phyloP scores from a whole-genome alignment of 2,888 invertebrate genomes.

The Zelleria hepariella region DNA sequence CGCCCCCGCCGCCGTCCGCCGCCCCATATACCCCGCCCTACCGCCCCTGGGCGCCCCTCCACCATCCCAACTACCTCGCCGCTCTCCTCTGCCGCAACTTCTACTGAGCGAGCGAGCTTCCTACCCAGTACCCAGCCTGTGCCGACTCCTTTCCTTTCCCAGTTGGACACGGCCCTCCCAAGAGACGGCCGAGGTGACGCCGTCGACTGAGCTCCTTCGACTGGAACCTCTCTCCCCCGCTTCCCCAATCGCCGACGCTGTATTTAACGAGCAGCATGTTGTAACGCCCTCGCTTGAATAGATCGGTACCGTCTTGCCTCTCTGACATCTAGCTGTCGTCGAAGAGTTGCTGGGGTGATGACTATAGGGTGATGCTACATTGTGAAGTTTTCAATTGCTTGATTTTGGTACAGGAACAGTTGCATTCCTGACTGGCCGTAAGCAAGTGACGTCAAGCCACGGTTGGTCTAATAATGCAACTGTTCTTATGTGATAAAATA shows the following conservation, averaged over 20 bases:
- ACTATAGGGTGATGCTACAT: too few species aligned
- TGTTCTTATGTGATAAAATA: too few species aligned
- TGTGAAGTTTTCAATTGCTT: too few species aligned
- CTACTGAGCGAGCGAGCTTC: conserved; percentile 39
- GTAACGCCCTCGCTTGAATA: too few species aligned
- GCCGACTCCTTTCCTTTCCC: conserved; percentile 21
- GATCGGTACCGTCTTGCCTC: too few species aligned
- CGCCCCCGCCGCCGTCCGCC: conserved; percentile 16
- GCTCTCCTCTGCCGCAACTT: conserved; percentile 63
- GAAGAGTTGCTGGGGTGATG: too few species aligned
- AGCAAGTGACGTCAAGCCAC: too few species aligned
- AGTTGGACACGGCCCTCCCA: conserved; percentile 18
- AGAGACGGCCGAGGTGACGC: conserved; percentile 18
- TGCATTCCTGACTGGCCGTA: too few species aligned
- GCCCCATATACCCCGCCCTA: conserved; percentile 20
- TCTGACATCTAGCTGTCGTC: too few species aligned
- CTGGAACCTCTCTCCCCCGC: conserved; percentile 17
- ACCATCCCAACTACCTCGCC: conserved; percentile 61
- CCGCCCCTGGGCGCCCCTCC: conserved; percentile 36
- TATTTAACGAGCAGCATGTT: too few species aligned
- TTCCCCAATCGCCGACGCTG: neutral
- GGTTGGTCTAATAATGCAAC: too few species aligned
- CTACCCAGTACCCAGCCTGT: neutral
- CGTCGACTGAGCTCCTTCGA: conserved; percentile 15
- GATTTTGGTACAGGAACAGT: too few species aligned